Evolutionary conservation across 2,797 vertebrate species (phyloP).

Genomic region (Acipenser transmontanus): DNA sequence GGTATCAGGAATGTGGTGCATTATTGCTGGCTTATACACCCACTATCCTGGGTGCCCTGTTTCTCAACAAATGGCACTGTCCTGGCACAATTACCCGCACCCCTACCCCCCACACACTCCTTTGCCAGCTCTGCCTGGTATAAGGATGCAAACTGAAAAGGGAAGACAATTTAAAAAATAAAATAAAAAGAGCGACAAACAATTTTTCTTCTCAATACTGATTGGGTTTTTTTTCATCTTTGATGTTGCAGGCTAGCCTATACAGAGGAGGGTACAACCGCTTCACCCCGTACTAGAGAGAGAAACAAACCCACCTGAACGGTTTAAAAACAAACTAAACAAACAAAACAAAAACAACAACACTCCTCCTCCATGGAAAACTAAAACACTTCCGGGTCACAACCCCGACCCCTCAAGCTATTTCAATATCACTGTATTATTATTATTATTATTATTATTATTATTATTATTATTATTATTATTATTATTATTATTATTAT

Average conservation of each 20-base stretch:
- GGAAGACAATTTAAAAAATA: constrained; percentile 58
- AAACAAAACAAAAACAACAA: constrained; percentile 30
- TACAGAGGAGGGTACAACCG: constrained; percentile 94
- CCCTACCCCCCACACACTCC: not conserved
- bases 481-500: constrained; percentile 48
- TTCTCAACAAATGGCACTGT: no score
- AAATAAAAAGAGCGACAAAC: constrained; percentile 32
- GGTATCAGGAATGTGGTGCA: no score
- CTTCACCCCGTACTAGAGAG: constrained; percentile 92
- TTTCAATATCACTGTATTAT: constrained; percentile 46
- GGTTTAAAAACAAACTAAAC: constrained; percentile 37
- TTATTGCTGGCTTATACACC: no score
- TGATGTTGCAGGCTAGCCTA: constrained; percentile 98
- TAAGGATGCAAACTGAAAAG: constrained; percentile 21
- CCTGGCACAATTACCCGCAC: no score
- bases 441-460: constrained; percentile 55
- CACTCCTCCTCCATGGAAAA: constrained; percentile 44
- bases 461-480: constrained; percentile 38
- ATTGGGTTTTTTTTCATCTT: constrained; percentile 87
- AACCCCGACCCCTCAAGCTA: constrained; percentile 38
- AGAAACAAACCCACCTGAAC: constrained; percentile 46
- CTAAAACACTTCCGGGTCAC: constrained; percentile 52
- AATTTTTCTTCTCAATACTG: constrained; percentile 67
- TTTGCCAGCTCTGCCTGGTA: not conserved
- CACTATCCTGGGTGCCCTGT: no score